Conservation (phyloP, 2,888 invertebrate genomes). For the Dioctria rufipes region DNA sequence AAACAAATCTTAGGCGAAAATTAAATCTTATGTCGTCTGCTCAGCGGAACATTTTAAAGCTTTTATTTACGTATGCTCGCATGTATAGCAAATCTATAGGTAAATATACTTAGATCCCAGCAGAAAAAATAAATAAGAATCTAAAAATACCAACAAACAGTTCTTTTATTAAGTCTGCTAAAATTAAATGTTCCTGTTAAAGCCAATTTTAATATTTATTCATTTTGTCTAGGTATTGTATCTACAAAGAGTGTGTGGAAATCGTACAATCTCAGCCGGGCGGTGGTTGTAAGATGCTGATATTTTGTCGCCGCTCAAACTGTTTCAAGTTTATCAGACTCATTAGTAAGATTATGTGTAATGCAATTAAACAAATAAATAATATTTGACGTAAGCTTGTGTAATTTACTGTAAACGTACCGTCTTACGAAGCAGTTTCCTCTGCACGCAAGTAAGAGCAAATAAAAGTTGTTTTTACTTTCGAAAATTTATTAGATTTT, state of each 20-base stretch:
- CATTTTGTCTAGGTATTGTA: conserved; percentile 2
- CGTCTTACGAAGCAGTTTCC: too few species aligned
- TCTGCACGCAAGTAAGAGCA: too few species aligned
- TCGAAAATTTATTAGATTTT: too few species aligned
- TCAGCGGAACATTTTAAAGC: conserved; percentile 2
- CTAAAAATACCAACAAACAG: conserved; percentile 27
- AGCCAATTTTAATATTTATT: too few species aligned
- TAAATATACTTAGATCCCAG: conserved; percentile 18
- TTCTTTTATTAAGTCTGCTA: conserved; percentile 31
- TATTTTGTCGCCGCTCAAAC: conserved; percentile 4
- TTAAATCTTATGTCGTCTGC: conserved; percentile 7
- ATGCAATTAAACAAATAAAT: neutral
- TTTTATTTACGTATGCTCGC: conserved; percentile 13
- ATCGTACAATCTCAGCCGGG: neutral
- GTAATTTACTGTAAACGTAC: too few species aligned
- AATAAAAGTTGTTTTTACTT: too few species aligned
- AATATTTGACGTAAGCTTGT: neutral
- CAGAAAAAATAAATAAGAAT: neutral
- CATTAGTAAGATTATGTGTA: neutral
- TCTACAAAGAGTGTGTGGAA: neutral
- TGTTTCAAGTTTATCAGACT: conserved; percentile 27
- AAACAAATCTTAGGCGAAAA: conserved; percentile 16
- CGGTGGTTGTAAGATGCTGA: neutral
- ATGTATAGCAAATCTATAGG: conserved; percentile 5
- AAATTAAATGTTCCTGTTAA: neutral